Evolutionary conservation across 2,797 vertebrate genomes (phyloP).

Genomic region (Aselliscus stoliczkanus): DNA sequence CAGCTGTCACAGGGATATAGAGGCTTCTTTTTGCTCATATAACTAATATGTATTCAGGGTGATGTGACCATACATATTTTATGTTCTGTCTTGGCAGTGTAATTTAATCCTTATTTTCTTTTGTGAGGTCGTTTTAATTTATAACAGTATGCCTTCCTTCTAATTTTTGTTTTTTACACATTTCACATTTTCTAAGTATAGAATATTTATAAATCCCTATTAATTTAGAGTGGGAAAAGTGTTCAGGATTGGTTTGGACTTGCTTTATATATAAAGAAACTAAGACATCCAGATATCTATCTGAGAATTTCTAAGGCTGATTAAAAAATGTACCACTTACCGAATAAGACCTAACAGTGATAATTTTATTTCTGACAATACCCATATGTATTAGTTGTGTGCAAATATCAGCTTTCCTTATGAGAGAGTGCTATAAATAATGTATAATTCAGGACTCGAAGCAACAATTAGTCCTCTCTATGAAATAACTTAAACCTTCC

Average conservation of each 20-base stretch:
- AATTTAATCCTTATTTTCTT: conserved; percentile 28
- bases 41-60: background rate
- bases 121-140: conserved; percentile 7
- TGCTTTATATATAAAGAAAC: background rate
- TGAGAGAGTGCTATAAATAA: background rate
- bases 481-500: background rate
- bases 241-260: conserved; percentile 32
- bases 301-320: background rate
- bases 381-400: background rate
- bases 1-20: background rate
- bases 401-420: background rate
- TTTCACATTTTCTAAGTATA: conserved; percentile 36
- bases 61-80: conserved; percentile 38
- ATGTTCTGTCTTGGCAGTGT: background rate
- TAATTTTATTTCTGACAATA: background rate
- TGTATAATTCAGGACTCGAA: background rate
- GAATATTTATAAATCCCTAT: background rate
- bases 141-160: background rate
- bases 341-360: background rate
- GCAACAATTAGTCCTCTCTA: background rate
- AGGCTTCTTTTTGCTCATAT: background rate
- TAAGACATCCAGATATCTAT: background rate
- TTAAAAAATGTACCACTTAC: background rate
- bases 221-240: conserved; percentile 22
- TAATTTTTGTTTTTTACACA: background rate